A percentile compares a stretch with the other conserved stretches of the same genome.
Evolutionary conservation across 2,888 invertebrate species (phyloP).

Genomic region (Coremacera marginata): DNA sequence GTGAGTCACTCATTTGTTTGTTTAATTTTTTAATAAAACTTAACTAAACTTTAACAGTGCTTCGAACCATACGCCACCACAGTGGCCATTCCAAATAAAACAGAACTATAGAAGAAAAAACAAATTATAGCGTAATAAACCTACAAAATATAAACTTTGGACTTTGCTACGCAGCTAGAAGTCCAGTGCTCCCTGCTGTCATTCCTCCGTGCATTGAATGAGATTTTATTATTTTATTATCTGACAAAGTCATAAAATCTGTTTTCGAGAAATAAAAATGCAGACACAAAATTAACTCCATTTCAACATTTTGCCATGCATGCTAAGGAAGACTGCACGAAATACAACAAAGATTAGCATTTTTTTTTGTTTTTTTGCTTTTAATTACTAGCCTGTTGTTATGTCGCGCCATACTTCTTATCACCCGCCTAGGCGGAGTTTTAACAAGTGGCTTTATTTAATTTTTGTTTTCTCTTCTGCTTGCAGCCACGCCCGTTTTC

Average conservation of each 20-base stretch:
- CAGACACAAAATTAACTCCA: slow-evolving; percentile 8
- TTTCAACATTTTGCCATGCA: neutral
- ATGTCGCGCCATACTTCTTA: neutral
- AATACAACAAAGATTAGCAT: slow-evolving; percentile 14
- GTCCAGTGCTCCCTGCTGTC: neutral
- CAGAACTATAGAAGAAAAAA: too few relatives aligned
- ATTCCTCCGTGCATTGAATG: neutral
- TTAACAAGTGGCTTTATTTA: neutral
- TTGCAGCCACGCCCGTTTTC: slow-evolving; percentile 66
- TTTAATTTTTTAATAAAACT: too few relatives aligned
- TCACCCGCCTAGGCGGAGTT: neutral
- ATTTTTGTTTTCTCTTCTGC: slow-evolving; percentile 29
- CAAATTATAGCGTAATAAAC: too few relatives aligned
- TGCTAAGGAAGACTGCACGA: neutral
- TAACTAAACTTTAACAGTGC: too few relatives aligned
- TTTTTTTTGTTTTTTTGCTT: neutral
- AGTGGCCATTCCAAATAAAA: too few relatives aligned
- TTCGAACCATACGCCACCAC: too few relatives aligned
- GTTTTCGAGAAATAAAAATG: neutral
- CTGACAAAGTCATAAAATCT: slow-evolving; percentile 20
- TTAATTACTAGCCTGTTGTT: slow-evolving; percentile 1
- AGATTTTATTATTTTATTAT: slow-evolving; percentile 23
- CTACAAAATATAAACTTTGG: too few relatives aligned
- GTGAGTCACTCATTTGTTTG: too few relatives aligned
- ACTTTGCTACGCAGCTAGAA: too few relatives aligned